Conservation (phyloP, 2,888 invertebrate species). For the Lepidochrysops patricia region DNA sequence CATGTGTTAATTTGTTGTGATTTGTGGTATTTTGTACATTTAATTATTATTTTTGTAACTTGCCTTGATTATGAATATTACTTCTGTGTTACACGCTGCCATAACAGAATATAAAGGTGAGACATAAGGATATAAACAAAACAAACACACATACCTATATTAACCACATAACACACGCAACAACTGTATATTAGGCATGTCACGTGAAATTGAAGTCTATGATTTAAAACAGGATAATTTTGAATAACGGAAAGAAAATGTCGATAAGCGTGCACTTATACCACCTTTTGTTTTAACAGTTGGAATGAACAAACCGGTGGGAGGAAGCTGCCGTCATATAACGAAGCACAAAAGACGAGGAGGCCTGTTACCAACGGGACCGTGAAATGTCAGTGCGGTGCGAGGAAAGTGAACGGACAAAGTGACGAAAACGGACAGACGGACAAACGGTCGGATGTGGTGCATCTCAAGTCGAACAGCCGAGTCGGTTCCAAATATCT, state of each 20-base stretch:
- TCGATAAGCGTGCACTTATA: neutral
- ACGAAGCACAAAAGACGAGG: constrained; percentile 73
- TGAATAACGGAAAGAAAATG: too few species aligned
- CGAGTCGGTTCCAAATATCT: constrained; percentile 66
- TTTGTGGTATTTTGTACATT: constrained; percentile 17
- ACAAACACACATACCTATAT: constrained; percentile 16
- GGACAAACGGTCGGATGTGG: constrained; percentile 42
- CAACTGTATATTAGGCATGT: neutral
- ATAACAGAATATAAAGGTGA: constrained; percentile 70
- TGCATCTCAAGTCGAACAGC: constrained; percentile 57
- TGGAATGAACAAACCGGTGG: constrained; percentile 72
- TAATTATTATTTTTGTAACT: constrained; percentile 18
- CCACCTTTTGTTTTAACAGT: constrained; percentile 38
- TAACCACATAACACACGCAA: neutral
- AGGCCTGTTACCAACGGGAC: constrained; percentile 60
- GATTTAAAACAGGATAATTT: neutral
- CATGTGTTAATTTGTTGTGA: constrained; percentile 12
- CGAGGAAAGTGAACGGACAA: constrained; percentile 52
- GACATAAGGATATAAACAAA: constrained; percentile 25
- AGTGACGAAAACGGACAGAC: constrained; percentile 40
- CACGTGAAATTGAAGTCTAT: neutral
- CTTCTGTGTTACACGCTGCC: constrained; percentile 73
- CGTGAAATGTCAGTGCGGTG: constrained; percentile 65
- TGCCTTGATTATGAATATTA: constrained; percentile 57
- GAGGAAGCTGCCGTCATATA: constrained; percentile 68